These are phyloP conservation scores for Orchestia grillus DNA, from an alignment of 1,140 invertebrate genomes.

Conservation along the genomic window DNA sequence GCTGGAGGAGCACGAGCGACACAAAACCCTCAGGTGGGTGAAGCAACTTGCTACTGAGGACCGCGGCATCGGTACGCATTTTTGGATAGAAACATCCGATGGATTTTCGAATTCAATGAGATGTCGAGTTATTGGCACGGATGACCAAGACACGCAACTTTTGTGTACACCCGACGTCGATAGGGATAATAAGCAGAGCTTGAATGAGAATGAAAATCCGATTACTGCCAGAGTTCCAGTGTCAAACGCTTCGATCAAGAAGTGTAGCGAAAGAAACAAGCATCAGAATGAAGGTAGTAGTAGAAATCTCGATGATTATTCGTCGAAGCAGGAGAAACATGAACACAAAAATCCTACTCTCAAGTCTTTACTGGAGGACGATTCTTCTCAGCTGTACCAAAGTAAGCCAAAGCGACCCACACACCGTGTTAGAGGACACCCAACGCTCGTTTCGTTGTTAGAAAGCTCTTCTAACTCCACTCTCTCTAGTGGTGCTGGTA, in stretches of 20 bases:
- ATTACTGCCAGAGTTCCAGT: not conserved
- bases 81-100: not conserved
- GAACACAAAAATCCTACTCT: slow-evolving; percentile 10
- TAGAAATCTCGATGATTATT: not conserved
- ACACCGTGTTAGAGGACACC: not conserved
- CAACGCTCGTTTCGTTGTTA: slow-evolving; percentile 13
- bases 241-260: not conserved
- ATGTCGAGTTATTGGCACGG: not conserved
- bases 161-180: not conserved
- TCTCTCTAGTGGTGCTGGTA: not conserved
- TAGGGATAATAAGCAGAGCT: not conserved
- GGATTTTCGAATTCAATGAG: not conserved
- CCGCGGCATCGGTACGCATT: not conserved
- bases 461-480: not conserved
- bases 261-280: not conserved
- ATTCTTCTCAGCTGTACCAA: not conserved
- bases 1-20: not conserved
- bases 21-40: not conserved
- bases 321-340: not conserved
- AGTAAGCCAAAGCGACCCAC: not conserved
- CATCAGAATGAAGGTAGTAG: not conserved
- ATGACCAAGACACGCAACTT: not conserved
- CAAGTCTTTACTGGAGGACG: slow-evolving; percentile 24
- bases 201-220: not conserved
- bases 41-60: not conserved